These are phyloP conservation scores for Apistogramma diplotaenia DNA, from an alignment of 2,113 vertebrate genomes.

Conservation along the genomic window DNA sequence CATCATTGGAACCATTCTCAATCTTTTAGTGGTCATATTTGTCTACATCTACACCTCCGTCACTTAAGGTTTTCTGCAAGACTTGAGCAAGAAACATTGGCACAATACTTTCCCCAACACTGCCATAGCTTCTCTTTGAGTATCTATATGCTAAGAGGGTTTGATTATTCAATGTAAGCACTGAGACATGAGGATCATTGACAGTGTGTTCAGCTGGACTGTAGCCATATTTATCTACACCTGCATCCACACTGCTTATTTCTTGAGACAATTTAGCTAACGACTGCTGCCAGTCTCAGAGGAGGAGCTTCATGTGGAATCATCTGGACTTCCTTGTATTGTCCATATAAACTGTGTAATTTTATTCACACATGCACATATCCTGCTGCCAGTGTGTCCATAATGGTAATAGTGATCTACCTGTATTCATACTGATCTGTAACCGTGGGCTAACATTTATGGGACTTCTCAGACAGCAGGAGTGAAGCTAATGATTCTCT, in stretches of 20 bases:
- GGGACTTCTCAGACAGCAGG: neutral
- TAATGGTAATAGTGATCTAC: neutral
- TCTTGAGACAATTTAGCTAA: conserved; percentile 3
- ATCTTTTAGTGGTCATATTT: conserved; percentile 84
- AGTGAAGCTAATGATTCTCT: neutral
- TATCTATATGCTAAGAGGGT: conserved; percentile 18
- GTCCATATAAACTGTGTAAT: neutral
- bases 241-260: neutral
- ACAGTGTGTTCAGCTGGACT: conserved; percentile 15
- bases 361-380: neutral
- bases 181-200: conserved; percentile 11
- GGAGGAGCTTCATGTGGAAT: neutral
- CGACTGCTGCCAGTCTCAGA: neutral
- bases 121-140: conserved; percentile 11
- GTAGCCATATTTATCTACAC: conserved; percentile 23
- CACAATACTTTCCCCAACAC: neutral
- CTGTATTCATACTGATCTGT: neutral
- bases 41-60: conserved; percentile 87
- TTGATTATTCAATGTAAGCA: conserved; percentile 6
- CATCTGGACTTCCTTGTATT: neutral
- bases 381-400: neutral
- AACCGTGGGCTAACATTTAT: neutral
- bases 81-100: neutral
- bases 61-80: conserved; percentile 49
- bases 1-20: conserved; percentile 83